Evolutionary conservation across 1,140 invertebrate genomes (phyloP).

Genomic region (Babylonia areolata): DNA sequence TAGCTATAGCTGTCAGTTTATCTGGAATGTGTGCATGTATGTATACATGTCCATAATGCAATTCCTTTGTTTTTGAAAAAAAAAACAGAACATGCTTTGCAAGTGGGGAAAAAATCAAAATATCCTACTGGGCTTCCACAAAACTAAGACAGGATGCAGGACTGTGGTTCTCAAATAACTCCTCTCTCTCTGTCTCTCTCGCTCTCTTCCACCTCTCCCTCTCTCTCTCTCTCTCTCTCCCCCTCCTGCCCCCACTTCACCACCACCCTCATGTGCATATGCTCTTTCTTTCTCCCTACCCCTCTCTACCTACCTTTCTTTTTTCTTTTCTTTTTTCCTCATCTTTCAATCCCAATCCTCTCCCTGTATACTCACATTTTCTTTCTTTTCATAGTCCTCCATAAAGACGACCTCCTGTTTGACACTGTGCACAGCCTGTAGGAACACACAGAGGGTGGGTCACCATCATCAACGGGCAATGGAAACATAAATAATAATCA

Average conservation of each 20-base stretch:
- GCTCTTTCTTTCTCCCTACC: neutral
- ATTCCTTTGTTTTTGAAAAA: too few relatives aligned
- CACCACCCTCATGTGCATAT: too few relatives aligned
- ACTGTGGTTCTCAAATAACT: neutral
- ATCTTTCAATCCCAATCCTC: neutral
- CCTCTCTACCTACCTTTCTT: neutral
- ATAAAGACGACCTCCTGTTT: constrained; percentile 85
- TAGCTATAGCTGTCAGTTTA: too few relatives aligned
- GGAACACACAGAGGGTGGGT: neutral
- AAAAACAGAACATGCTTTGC: too few relatives aligned
- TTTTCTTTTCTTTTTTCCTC: neutral
- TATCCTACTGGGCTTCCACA: too few relatives aligned
- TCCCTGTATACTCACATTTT: constrained; percentile 75
- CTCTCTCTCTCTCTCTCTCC: neutral
- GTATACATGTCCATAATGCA: too few relatives aligned
- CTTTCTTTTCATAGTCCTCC: constrained; percentile 84
- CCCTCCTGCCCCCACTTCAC: too few relatives aligned
- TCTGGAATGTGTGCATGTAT: too few relatives aligned
- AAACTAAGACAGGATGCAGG: too few relatives aligned
- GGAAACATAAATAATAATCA: too few relatives aligned
- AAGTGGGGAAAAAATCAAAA: too few relatives aligned
- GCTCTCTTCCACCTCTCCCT: neutral
- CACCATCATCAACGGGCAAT: neutral
- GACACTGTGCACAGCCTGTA: constrained; percentile 88
- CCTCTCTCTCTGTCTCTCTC: neutral